Percentiles rank a stretch among this genome's conserved stretches.
Evolutionary conservation across 2,888 invertebrate species (phyloP).

Genomic region (Perizoma flavofasciatum): DNA sequence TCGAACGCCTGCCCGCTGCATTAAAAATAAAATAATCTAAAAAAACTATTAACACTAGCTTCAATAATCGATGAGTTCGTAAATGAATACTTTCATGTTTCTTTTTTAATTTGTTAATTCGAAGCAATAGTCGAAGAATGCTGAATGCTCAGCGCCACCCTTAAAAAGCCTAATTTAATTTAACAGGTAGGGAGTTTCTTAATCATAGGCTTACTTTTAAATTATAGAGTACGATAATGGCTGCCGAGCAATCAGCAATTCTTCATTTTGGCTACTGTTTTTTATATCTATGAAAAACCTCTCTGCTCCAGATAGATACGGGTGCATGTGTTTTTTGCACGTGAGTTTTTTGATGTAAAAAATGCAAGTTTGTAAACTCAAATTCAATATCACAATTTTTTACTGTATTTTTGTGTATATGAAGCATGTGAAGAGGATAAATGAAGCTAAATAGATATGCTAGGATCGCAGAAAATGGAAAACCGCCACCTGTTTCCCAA

Average conservation of each 20-base stretch:
- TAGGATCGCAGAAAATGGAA: no score
- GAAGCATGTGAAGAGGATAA: no score
- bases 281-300: constrained; percentile 63
- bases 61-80: constrained; percentile 71
- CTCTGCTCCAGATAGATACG: constrained; percentile 48
- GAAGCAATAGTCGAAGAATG: constrained; percentile 63
- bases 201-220: constrained; percentile 80
- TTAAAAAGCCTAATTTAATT: constrained; percentile 83
- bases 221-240: constrained; percentile 79
- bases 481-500: no score
- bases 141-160: constrained; percentile 62
- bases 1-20: constrained; percentile 29
- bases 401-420: no score
- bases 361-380: no score
- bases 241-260: constrained; percentile 80
- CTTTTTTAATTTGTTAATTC: constrained; percentile 67
- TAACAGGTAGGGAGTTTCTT: constrained; percentile 82
- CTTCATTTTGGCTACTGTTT: constrained; percentile 80
- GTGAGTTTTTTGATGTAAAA: no score
- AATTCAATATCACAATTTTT: no score
- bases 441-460: no score
- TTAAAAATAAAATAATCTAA: constrained; percentile 55
- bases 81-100: constrained; percentile 69
- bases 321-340: constrained; percentile 19
- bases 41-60: constrained; percentile 73